Evolutionary conservation across 2,797 vertebrate species (phyloP).

Genomic region (Sitta carolinensis): DNA sequence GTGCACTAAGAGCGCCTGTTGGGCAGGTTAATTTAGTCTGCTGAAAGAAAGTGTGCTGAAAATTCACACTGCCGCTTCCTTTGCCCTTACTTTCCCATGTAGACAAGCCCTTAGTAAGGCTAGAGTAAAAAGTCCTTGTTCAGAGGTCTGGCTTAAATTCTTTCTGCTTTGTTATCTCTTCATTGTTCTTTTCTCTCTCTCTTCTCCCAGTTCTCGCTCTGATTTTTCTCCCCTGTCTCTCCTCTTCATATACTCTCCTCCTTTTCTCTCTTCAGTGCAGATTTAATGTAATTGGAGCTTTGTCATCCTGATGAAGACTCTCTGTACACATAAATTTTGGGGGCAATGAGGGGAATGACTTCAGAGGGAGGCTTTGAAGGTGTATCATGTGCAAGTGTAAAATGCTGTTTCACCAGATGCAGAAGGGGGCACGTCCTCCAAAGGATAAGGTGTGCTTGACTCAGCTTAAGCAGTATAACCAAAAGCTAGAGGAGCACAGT

Average conservation of each 20-base stretch:
- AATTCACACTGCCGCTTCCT: constrained; percentile 21
- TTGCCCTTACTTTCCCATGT: constrained; percentile 54
- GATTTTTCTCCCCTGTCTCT: not conserved
- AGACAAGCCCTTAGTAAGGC: constrained; percentile 51
- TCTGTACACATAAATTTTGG: not conserved
- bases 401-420: not conserved
- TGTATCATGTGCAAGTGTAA: not conserved
- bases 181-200: not conserved
- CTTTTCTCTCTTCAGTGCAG: not conserved
- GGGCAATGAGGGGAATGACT: not conserved
- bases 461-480: not conserved
- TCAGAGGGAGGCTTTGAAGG: not conserved
- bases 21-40: constrained; percentile 2
- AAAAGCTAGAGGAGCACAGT: not conserved
- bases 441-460: not conserved
- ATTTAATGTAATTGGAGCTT: not conserved
- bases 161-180: not conserved
- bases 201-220: not conserved
- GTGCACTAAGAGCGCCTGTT: constrained; percentile 59
- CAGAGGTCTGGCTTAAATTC: not conserved
- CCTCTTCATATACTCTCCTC: not conserved
- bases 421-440: not conserved
- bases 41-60: constrained; percentile 39
- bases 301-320: not conserved
- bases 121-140: not conserved